A percentile compares a stretch with the other conserved stretches of the same genome.
phyloP scores from a whole-genome alignment of 2,888 invertebrate genomes.

The Drosophila niveifrons region DNA sequence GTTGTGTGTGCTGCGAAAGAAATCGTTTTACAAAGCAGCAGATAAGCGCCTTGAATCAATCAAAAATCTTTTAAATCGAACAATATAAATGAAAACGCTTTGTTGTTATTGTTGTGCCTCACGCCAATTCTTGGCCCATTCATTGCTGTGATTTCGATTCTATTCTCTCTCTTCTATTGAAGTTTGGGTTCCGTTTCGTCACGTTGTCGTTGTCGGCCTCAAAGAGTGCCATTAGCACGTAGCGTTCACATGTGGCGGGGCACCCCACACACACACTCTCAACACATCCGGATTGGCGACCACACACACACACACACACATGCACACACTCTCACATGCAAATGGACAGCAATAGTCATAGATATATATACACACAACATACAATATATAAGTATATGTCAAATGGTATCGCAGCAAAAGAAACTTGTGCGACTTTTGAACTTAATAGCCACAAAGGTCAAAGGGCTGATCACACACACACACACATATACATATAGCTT shows the following conservation, averaged over 20 bases:
- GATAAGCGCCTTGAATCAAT: conserved; percentile 73
- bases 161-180: conserved; percentile 15
- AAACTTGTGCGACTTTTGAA: conserved; percentile 69
- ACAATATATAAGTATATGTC: too few species aligned
- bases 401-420: conserved; percentile 53
- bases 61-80: conserved; percentile 70
- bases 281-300: not conserved
- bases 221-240: conserved; percentile 63
- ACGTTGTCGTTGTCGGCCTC: conserved; percentile 33
- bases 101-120: conserved; percentile 19
- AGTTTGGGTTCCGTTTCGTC: conserved; percentile 42
- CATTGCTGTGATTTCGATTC: conserved; percentile 32
- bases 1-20: conserved; percentile 47
- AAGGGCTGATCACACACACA: conserved; percentile 32
- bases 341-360: conserved; percentile 56
- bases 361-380: conserved; percentile 31
- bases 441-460: conserved; percentile 68
- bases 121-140: conserved; percentile 8
- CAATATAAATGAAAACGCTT: conserved; percentile 70
- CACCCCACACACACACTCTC: conserved; percentile 2
- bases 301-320: conserved; percentile 7
- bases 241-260: conserved; percentile 52
- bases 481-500: not conserved
- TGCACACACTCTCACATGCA: conserved; percentile 32
- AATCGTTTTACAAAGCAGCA: conserved; percentile 58